These are phyloP conservation scores for Malurus splendens DNA, from an alignment of 2,797 vertebrate genomes.

Conservation along the genomic window DNA sequence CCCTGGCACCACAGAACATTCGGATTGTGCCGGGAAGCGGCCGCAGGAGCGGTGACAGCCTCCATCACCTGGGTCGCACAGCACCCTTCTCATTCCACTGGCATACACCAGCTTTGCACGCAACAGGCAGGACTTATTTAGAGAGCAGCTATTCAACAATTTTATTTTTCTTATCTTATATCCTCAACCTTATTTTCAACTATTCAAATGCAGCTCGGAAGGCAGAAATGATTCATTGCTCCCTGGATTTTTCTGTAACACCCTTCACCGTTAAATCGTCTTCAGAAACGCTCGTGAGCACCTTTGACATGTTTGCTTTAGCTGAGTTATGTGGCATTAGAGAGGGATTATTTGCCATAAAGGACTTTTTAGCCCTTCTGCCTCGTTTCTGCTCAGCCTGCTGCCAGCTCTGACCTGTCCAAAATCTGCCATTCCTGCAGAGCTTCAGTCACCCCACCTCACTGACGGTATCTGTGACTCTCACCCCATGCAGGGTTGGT, in stretches of 20 bases:
- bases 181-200: background rate
- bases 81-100: background rate
- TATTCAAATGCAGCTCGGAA: background rate
- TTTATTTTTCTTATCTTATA: conserved; percentile 10
- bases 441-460: background rate
- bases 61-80: background rate
- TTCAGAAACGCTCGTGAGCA: background rate
- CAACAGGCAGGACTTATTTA: background rate
- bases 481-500: background rate
- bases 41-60: background rate
- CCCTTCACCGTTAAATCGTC: background rate
- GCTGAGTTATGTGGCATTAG: background rate
- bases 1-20: background rate
- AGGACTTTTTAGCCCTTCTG: background rate
- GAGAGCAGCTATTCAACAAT: background rate
- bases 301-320: background rate
- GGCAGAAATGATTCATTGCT: conserved; percentile 21
- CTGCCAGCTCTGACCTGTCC: background rate
- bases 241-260: background rate
- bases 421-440: fast-evolving
- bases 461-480: background rate
- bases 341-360: background rate
- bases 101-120: background rate
- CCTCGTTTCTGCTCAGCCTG: background rate
- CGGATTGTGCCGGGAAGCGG: background rate